These are phyloP conservation scores for Pinctada fucata DNA, from an alignment of 2,888 invertebrate genomes.

Conservation along the genomic window DNA sequence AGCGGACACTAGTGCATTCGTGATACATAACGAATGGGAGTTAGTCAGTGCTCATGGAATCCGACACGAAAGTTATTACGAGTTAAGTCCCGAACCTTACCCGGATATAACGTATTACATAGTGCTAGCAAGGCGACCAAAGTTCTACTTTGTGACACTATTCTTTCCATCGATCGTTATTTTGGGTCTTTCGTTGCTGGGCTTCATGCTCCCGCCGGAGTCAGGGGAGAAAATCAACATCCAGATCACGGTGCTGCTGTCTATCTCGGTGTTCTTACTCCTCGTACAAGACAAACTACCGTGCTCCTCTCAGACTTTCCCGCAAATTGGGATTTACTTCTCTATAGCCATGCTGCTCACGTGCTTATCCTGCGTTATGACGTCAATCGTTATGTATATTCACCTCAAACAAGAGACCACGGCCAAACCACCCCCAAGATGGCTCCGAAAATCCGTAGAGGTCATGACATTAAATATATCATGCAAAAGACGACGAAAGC, in stretches of 20 bases:
- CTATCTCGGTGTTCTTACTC: slow-evolving; percentile 10
- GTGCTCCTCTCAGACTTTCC: slow-evolving; percentile 14
- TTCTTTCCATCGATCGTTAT: slow-evolving; percentile 9
- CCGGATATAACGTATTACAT: slow-evolving; percentile 16
- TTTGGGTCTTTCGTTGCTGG: background rate
- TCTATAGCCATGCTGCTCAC: background rate
- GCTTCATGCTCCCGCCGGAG: slow-evolving; percentile 17
- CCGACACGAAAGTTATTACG: slow-evolving; percentile 5
- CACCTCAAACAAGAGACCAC: background rate
- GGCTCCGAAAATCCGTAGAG: too few relatives aligned
- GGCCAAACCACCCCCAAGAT: too few relatives aligned
- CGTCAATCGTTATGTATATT: slow-evolving; percentile 1
- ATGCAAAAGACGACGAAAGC: too few relatives aligned
- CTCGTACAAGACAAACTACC: slow-evolving; percentile 26
- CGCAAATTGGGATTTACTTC: slow-evolving; percentile 8
- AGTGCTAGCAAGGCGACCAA: background rate
- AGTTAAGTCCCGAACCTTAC: slow-evolving; percentile 8
- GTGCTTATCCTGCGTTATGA: slow-evolving; percentile 2
- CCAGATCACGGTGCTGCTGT: slow-evolving; percentile 11
- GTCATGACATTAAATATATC: too few relatives aligned
- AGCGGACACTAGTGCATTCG: slow-evolving; percentile 3
- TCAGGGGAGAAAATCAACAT: slow-evolving; percentile 25
- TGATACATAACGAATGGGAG: slow-evolving; percentile 20
- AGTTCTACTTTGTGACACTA: slow-evolving; percentile 9
- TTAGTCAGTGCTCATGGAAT: background rate